Percentiles rank a stretch among this genome's conserved stretches.
phyloP scores from a whole-genome alignment of 2,888 invertebrate species.

The Tetragonisca angustula region DNA sequence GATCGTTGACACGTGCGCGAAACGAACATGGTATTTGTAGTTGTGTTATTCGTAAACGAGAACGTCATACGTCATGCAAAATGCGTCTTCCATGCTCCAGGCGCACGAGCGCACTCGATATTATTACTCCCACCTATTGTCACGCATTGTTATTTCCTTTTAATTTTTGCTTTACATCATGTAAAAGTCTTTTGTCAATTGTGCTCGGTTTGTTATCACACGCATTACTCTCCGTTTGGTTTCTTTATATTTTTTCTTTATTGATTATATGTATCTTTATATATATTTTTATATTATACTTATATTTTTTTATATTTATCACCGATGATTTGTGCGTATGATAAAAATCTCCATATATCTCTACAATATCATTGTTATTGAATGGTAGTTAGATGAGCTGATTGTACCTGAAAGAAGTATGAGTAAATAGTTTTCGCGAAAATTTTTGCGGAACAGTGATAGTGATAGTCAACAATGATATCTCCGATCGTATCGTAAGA shows the following conservation, averaged over 20 bases:
- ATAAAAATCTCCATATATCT: background rate
- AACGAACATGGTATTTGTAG: slow-evolving; percentile 2
- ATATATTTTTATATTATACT: no score
- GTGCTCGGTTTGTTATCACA: background rate
- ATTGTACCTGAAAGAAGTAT: background rate
- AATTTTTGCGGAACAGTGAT: background rate
- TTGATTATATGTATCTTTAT: background rate
- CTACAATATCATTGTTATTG: background rate
- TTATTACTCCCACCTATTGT: background rate
- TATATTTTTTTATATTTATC: no score
- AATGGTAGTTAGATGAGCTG: background rate
- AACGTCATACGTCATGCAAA: background rate
- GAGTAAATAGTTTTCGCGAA: background rate
- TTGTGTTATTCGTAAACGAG: slow-evolving; percentile 6
- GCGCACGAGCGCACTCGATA: background rate
- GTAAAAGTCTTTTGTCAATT: background rate
- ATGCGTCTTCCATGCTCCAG: background rate
- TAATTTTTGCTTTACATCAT: background rate
- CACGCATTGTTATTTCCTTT: background rate
- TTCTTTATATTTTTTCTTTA: background rate
- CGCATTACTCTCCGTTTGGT: background rate
- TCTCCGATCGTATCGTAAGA: background rate
- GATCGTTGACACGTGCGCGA: slow-evolving; percentile 28
- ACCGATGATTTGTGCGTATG: background rate
- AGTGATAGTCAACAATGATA: background rate